Conservation (phyloP, 2,797 vertebrate genomes). For the Chiroxiphia lanceolata region DNA sequence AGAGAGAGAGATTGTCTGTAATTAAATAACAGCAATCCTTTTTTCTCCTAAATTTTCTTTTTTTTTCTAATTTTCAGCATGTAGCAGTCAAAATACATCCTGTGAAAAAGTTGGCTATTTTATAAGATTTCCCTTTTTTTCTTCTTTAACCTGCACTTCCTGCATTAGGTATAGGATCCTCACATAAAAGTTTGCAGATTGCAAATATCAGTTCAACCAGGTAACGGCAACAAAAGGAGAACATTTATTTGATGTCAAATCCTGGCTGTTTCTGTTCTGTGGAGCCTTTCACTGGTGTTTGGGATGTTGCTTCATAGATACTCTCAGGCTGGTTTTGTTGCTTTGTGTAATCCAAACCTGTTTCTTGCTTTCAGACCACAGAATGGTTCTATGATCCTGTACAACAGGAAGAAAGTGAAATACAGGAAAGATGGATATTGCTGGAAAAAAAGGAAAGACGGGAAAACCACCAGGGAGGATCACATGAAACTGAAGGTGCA, state of each 20-base stretch:
- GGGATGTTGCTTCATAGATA: neutral
- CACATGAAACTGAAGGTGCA: constrained; percentile 99
- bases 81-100: neutral
- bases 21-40: neutral
- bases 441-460: constrained; percentile 99
- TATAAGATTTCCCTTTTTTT: neutral
- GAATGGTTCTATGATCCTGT: constrained; percentile 99
- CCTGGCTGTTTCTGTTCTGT: constrained; percentile 38
- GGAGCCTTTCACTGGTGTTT: neutral
- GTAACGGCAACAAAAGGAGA: constrained; percentile 43
- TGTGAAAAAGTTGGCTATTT: constrained; percentile 8
- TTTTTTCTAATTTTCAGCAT: constrained; percentile 23
- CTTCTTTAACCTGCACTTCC: constrained; percentile 17
- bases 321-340: neutral
- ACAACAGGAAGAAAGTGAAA: constrained; percentile 99
- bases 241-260: neutral
- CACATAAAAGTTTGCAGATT: constrained; percentile 37
- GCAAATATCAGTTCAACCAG: constrained; percentile 46
- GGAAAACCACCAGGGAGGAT: constrained; percentile 98
- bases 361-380: constrained; percentile 87
- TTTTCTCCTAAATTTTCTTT: neutral
- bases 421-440: constrained; percentile 99
- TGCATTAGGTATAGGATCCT: constrained; percentile 57
- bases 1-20: neutral
- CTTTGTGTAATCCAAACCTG: constrained; percentile 45